Evolutionary conservation across 2,113 vertebrate species (phyloP), one percentile per base, ranked within the genome.

Genomic region (Eclectus roratus): DNA sequence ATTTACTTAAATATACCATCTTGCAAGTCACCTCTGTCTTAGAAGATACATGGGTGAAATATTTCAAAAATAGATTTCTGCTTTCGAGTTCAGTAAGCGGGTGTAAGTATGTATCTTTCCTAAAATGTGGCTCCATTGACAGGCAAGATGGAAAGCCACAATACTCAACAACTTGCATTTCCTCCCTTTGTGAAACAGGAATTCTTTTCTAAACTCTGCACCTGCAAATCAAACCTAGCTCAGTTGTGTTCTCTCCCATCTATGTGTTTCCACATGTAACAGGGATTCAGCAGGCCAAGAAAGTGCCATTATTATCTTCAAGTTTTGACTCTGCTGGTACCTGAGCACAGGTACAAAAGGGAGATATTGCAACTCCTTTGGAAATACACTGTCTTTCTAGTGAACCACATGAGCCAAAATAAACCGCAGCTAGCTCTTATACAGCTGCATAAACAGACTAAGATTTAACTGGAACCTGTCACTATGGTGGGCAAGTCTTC

Each of bases 241-340:
- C 68, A 78, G 39, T 28, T 6, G 3, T 11, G 28, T 33, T 85
- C 50, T 85, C 65, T 78, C 29, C 3, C 2, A 56, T 71, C 8
- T 74, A 55, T 76, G 7, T 35, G 85, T 78, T 39, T 73, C 49
- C 72, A 88, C 79, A 69, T 3, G 90, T 17, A 41, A 13, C 1
- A 71, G 44, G 20, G 80, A 60, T 49, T 79, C 65, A 71, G 46
- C 69, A 80, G 79, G 39, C 92, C 76, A 31, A 85, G 37, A 47
- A 21, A 8, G 41, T 58, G 72, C 65, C 88, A 86, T 44, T 91
- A 70, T 65, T 55, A 83, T 27, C 85, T 78, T 94, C 93, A 84
- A 27, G 80, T 81, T 93, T 68, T 90, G 85, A 68, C 90, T 91
- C 68, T 74, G 64, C 80, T 76, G 72, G 73, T 96, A 84, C 82